A percentile compares a stretch with the other conserved stretches of the same genome.
Conservation (phyloP, 2,113 vertebrate genomes). For the Stictonetta naevosa region DNA sequence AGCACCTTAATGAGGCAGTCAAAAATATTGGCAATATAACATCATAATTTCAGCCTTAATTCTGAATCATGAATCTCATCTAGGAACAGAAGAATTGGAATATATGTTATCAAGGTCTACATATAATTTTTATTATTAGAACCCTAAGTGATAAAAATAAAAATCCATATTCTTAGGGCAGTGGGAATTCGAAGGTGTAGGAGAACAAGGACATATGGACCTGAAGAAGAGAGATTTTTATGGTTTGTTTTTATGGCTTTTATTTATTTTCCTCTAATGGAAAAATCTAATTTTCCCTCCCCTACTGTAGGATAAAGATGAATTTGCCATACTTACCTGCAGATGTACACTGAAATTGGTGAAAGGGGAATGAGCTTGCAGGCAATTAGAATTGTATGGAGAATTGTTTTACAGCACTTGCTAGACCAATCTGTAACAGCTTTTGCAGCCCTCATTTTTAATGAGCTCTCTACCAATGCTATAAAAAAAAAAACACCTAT, state of each 20-base stretch:
- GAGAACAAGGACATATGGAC: background rate
- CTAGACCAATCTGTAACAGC: background rate
- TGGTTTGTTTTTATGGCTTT: background rate
- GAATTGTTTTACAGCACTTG: background rate
- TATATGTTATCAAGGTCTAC: background rate
- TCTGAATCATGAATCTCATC: background rate
- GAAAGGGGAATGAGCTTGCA: background rate
- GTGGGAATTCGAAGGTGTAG: background rate
- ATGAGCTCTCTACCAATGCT: background rate
- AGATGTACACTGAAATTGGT: background rate
- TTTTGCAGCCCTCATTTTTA: background rate
- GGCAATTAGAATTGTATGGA: background rate
- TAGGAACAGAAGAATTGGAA: background rate
- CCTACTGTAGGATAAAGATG: background rate
- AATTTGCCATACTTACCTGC: background rate
- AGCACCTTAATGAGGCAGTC: background rate
- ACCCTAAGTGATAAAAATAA: background rate
- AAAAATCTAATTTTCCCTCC: background rate
- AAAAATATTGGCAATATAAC: background rate
- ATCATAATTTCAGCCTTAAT: background rate
- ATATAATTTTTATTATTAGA: background rate
- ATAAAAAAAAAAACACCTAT: background rate
- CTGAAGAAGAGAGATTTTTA: background rate
- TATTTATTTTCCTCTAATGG: background rate
- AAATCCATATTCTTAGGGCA: background rate